Conservation (phyloP, 64 coral and sea anemone genomes). For the Astreopora myriophthalma region DNA sequence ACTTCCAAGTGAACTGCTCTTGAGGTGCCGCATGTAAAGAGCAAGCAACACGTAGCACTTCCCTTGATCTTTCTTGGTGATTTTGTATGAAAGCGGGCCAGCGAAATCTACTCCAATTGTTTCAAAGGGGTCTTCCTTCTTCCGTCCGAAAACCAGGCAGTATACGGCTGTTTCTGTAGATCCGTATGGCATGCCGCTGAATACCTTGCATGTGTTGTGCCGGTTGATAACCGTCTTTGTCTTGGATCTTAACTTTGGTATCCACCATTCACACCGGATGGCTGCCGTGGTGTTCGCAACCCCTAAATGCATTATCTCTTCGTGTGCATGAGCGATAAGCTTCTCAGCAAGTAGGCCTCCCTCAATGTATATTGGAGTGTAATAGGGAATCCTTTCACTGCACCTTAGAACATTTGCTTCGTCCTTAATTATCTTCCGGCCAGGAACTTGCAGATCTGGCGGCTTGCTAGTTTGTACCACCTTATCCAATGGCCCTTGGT, state of each 20-base stretch:
- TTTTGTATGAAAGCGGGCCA: slow-evolving; percentile 75
- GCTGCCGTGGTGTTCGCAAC: slow-evolving; percentile 70
- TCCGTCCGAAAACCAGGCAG: slow-evolving; percentile 67
- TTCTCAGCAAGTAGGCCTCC: slow-evolving; percentile 28
- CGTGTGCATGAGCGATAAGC: slow-evolving; percentile 62
- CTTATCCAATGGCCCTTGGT: no score
- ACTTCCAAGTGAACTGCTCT: slow-evolving; percentile 76
- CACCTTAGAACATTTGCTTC: slow-evolving; percentile 11
- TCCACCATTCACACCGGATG: slow-evolving; percentile 70
- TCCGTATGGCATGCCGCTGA: slow-evolving; percentile 34
- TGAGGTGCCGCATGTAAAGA: slow-evolving; percentile 65
- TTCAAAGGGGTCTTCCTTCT: slow-evolving; percentile 50
- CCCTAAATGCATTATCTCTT: slow-evolving; percentile 53
- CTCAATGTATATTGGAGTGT: background rate
- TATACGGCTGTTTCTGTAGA: slow-evolving; percentile 44
- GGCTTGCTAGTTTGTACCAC: no score
- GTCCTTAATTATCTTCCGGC: slow-evolving; percentile 30
- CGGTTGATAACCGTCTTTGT: slow-evolving; percentile 63
- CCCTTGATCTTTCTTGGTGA: slow-evolving; percentile 28
- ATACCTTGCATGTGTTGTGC: slow-evolving; percentile 58
- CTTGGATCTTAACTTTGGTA: slow-evolving; percentile 63
- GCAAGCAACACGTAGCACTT: slow-evolving; percentile 73
- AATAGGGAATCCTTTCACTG: slow-evolving; percentile 25
- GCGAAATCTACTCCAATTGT: slow-evolving; percentile 72
- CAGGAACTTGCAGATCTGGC: no score